Percentiles rank a stretch among this genome's conserved stretches.
These are phyloP conservation scores for Craniophora ligustri DNA, from an alignment of 2,888 invertebrate genomes.

Conservation along the genomic window DNA sequence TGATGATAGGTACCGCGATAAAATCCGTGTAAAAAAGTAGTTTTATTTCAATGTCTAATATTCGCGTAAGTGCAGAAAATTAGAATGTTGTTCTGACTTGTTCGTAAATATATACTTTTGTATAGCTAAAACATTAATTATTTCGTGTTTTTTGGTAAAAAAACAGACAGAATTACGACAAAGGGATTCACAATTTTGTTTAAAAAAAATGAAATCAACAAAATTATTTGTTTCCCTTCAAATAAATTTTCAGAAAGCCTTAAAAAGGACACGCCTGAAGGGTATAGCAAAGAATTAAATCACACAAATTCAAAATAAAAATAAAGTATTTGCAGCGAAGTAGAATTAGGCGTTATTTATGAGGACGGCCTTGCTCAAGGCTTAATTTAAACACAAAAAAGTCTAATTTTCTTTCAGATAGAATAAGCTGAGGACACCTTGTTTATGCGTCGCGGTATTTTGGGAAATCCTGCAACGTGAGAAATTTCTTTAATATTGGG, in stretches of 20 bases:
- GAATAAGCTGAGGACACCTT: conserved; percentile 33
- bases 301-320: conserved; percentile 24
- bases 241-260: not conserved
- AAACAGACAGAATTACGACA: not conserved
- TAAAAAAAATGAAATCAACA: not conserved
- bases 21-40: too few relatives aligned
- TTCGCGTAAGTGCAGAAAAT: too few relatives aligned
- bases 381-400: conserved; percentile 28
- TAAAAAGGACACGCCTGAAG: conserved; percentile 14
- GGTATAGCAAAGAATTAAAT: conserved; percentile 17
- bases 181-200: not conserved
- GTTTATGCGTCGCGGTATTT: conserved; percentile 36
- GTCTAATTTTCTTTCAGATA: conserved; percentile 28
- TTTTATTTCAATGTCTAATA: too few relatives aligned
- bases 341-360: conserved; percentile 51
- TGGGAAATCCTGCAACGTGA: not conserved
- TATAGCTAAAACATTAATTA: too few relatives aligned
- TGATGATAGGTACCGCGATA: too few relatives aligned
- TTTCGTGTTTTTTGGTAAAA: not conserved
- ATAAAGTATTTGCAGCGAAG: conserved; percentile 32
- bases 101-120: not conserved
- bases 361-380: conserved; percentile 22
- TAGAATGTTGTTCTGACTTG: too few relatives aligned
- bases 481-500: conserved; percentile 17
- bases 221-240: not conserved